These are phyloP conservation scores for Temnopleurus reevesii DNA, from an alignment of 53 echinoderm and acorn worm species.

Conservation along the genomic window DNA sequence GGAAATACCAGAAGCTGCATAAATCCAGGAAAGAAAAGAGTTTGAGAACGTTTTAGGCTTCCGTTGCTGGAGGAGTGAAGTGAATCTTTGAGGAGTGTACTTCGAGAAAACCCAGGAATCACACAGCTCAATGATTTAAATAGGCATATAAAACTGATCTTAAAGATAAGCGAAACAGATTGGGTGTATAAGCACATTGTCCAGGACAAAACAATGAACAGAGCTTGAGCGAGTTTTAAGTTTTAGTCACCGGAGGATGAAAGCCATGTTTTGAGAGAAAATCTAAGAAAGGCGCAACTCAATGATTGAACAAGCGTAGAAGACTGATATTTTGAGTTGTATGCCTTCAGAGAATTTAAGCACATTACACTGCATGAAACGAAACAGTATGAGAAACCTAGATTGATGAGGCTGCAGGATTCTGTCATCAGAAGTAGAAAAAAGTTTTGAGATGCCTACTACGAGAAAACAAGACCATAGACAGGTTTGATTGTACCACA, in stretches of 20 bases:
- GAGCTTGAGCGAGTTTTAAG: conserved; percentile 74
- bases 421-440: background rate
- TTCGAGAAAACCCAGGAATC: conserved; percentile 1
- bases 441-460: background rate
- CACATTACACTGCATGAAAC: too few relatives aligned
- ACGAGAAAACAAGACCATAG: background rate
- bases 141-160: too few relatives aligned
- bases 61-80: conserved; percentile 76
- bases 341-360: too few relatives aligned
- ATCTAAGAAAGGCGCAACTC: background rate
- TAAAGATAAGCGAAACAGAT: too few relatives aligned
- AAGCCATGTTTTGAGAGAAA: conserved; percentile 83
- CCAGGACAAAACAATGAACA: conserved; percentile 62
- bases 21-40: background rate
- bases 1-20: background rate
- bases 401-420: too few relatives aligned
- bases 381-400: background rate
- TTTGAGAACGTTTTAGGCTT: conserved; percentile 68
- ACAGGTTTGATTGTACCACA: background rate
- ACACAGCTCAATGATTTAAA: background rate
- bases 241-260: conserved; percentile 69
- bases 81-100: conserved; percentile 84
- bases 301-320: background rate
- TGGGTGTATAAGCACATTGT: too few relatives aligned
- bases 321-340: too few relatives aligned